Evolutionary conservation across 2,888 invertebrate genomes (phyloP).

Genomic region (Venusia cambrica): DNA sequence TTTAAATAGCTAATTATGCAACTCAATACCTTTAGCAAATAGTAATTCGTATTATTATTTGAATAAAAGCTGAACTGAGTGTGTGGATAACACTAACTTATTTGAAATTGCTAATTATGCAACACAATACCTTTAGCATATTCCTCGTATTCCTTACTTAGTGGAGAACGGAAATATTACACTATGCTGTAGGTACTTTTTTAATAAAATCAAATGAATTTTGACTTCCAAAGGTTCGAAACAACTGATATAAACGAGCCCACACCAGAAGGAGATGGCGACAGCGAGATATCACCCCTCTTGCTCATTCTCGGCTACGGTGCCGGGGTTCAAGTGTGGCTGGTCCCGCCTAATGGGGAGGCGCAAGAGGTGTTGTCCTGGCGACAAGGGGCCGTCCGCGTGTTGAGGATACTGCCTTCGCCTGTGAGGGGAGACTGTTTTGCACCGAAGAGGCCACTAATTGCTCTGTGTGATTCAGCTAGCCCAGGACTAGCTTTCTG

Average conservation of each 20-base stretch:
- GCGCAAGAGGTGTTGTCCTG: constrained; percentile 97
- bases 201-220: constrained; percentile 1
- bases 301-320: constrained; percentile 88
- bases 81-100: no score
- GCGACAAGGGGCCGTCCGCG: constrained; percentile 94
- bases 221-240: constrained; percentile 86
- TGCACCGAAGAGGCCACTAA: constrained; percentile 90
- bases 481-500: constrained; percentile 89
- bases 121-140: no score
- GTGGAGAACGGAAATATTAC: no score
- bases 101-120: no score
- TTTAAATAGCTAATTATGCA: no score
- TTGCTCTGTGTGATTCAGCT: constrained; percentile 94
- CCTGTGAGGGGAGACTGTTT: constrained; percentile 89
- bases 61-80: no score
- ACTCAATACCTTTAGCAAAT: no score
- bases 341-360: constrained; percentile 93
- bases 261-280: constrained; percentile 84
- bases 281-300: constrained; percentile 88
- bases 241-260: constrained; percentile 91
- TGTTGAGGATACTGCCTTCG: constrained; percentile 90
- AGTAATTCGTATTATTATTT: no score
- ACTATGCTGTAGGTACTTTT: no score
- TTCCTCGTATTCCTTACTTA: no score
- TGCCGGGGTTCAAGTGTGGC: constrained; percentile 87